Percentiles rank a stretch among this genome's conserved stretches.
These are phyloP conservation scores for Toxotes chatareus DNA, from an alignment of 2,113 vertebrate genomes.

Conservation along the genomic window DNA sequence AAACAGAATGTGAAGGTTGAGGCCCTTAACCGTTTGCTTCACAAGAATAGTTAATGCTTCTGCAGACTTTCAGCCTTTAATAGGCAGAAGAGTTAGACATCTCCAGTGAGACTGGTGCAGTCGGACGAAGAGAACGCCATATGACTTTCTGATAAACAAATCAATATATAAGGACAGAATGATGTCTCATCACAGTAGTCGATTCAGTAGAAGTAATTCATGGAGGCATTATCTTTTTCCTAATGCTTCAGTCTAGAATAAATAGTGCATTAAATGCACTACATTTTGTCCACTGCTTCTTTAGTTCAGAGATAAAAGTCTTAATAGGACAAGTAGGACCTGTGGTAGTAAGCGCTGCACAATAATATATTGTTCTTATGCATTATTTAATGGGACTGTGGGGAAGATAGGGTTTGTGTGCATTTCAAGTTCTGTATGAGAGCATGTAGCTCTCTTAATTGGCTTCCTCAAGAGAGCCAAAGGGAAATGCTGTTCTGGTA, in stretches of 20 bases:
- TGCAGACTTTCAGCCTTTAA: constrained; percentile 56
- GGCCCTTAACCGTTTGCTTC: constrained; percentile 52
- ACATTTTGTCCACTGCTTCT: constrained; percentile 40
- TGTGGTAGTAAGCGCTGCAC: constrained; percentile 54
- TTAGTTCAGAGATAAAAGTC: constrained; percentile 43
- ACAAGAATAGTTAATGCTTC: constrained; percentile 58
- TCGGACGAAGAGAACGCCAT: constrained; percentile 41
- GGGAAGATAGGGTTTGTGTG: constrained; percentile 69
- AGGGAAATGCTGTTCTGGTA: constrained; percentile 72
- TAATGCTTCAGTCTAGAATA: constrained; percentile 56
- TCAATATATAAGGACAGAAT: constrained; percentile 63
- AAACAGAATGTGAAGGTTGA: constrained; percentile 51
- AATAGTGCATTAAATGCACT: constrained; percentile 66
- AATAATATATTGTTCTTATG: constrained; percentile 76
- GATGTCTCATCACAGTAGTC: constrained; percentile 61
- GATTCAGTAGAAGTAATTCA: constrained; percentile 55
- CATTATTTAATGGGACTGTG: constrained; percentile 78
- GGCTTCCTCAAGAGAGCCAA: constrained; percentile 65
- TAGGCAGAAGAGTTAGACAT: constrained; percentile 55
- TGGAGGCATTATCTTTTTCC: constrained; percentile 59
- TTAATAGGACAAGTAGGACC: constrained; percentile 56
- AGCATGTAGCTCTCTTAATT: constrained; percentile 71
- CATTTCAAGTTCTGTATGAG: constrained; percentile 71
- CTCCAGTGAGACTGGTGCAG: constrained; percentile 24
- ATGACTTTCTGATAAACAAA: constrained; percentile 62